Percentiles rank a stretch among this genome's conserved stretches.
Evolutionary conservation across 1,140 invertebrate species (phyloP).

Genomic region (Glossosoma conforme): DNA sequence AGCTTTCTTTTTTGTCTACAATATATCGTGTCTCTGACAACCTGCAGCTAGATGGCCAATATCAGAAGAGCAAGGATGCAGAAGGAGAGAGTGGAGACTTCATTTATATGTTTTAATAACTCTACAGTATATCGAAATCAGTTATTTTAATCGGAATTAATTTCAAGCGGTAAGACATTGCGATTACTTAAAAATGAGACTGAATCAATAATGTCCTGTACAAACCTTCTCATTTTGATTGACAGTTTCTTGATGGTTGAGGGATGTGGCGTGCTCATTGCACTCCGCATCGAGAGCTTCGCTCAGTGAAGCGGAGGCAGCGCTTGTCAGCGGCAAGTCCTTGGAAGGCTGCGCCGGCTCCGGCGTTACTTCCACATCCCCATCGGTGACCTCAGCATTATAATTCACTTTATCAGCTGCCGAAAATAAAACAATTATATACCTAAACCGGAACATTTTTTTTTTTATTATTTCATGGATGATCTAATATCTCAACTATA

Average conservation of each 20-base stretch:
- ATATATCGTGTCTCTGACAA: too few relatives aligned
- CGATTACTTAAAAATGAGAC: not conserved
- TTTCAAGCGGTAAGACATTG: not conserved
- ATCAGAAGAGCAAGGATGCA: too few relatives aligned
- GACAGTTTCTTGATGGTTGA: not conserved
- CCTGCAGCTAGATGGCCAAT: too few relatives aligned
- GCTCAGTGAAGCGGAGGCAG: too few relatives aligned
- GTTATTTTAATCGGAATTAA: not conserved
- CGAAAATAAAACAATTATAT: not conserved
- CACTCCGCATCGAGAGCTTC: slow-evolving; percentile 3
- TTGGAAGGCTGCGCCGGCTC: too few relatives aligned
- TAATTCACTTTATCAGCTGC: slow-evolving; percentile 21
- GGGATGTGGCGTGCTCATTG: not conserved
- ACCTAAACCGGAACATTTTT: too few relatives aligned
- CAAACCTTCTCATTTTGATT: not conserved
- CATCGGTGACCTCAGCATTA: slow-evolving; percentile 42
- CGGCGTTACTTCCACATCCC: too few relatives aligned
- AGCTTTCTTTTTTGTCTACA: too few relatives aligned
- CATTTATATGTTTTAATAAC: not conserved
- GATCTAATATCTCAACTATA: too few relatives aligned
- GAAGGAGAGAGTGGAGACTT: too few relatives aligned
- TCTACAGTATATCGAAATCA: not conserved
- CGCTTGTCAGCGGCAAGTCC: too few relatives aligned
- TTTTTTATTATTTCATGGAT: too few relatives aligned
- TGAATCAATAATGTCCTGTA: not conserved